Base-by-base conservation (phyloP, 1,140 invertebrate species). In the Pseudomyrmex sp. region DNA sequence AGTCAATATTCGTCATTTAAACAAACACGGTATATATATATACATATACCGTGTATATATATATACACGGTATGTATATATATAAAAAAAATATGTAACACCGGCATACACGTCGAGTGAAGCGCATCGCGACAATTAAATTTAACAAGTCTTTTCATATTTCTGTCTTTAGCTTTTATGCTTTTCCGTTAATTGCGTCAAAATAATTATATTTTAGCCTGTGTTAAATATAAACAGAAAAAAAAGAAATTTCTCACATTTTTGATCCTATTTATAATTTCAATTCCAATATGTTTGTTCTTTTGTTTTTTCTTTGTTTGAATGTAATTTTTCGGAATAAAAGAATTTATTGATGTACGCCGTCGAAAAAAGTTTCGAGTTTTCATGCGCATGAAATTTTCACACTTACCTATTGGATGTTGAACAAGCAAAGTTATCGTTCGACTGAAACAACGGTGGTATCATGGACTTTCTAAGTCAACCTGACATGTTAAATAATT, bases 1-100 rank as follows among this genome's bases (percentile, higher is more conserved):
- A 80, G 66, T 70, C 76, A 80, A 80, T 70, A 70, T n/a, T 72
- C 66, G 20, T 70, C 54, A 70, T 80, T 70, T 70, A 80, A 80
- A 80, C 54, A 70, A 72, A 20, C 15, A 20, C 54, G 20, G 15
- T 10, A 20, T 7, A 35, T 35, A 4, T 70, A 7, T 35, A 5
- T 35, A 7, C 5, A 35, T 23, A 23, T 23, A 23, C 1, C 20
- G 20, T 23, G 20, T 23, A 23, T 23, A 23, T 23, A 23, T 23
- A 23, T 23, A 23, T 23, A 23, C 20, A 23, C 20, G 20, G 20
- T 23, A 23, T 23, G 20, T 23, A 23, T 23, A 23, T 23, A 23
- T 23, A 23, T 23, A 23, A 0, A 23, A 18, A 35, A 35, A 7
- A 7, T 35, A 35, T 7, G 35, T 35, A 35, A 35, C 35, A 8